Conservation (phyloP, 2,797 vertebrate genomes). For the Xenopus petersii region DNA sequence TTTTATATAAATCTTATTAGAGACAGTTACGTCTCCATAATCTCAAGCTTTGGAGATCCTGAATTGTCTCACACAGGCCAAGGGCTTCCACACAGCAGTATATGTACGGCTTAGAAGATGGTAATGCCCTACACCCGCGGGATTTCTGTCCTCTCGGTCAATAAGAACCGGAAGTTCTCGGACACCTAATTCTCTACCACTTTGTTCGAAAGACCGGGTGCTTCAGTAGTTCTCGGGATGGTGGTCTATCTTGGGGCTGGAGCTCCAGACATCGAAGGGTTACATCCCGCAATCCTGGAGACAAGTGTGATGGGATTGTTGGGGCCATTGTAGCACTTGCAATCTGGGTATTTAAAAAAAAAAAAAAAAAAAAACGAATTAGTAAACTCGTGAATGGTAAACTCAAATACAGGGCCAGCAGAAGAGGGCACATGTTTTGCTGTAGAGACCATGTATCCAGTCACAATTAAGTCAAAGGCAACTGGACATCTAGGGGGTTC, state of each 20-base stretch:
- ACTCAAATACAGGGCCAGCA: too few species aligned
- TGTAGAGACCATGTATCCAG: too few species aligned
- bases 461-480: too few species aligned
- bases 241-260: constrained; percentile 81
- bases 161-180: constrained; percentile 59
- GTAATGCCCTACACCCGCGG: constrained; percentile 40
- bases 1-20: constrained; percentile 62
- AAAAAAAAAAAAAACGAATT: neutral
- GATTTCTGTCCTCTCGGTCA: constrained; percentile 49
- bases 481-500: too few species aligned
- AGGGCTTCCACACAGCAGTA: constrained; percentile 50
- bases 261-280: constrained; percentile 85
- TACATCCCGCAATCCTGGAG: constrained; percentile 82
- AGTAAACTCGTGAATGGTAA: too few species aligned
- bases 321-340: constrained; percentile 85
- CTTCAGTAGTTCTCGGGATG: constrained; percentile 82
- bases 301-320: constrained; percentile 77
- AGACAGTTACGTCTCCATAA: constrained; percentile 64
- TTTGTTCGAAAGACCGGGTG: constrained; percentile 82
- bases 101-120: constrained; percentile 53
- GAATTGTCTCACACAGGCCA: constrained; percentile 67
- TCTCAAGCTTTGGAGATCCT: constrained; percentile 66
- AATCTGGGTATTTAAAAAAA: constrained; percentile 64
- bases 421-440: too few species aligned
- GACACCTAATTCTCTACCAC: constrained; percentile 67